Evolutionary conservation across 2,797 vertebrate species (phyloP).

Genomic region (Bradypodion ventrale): DNA sequence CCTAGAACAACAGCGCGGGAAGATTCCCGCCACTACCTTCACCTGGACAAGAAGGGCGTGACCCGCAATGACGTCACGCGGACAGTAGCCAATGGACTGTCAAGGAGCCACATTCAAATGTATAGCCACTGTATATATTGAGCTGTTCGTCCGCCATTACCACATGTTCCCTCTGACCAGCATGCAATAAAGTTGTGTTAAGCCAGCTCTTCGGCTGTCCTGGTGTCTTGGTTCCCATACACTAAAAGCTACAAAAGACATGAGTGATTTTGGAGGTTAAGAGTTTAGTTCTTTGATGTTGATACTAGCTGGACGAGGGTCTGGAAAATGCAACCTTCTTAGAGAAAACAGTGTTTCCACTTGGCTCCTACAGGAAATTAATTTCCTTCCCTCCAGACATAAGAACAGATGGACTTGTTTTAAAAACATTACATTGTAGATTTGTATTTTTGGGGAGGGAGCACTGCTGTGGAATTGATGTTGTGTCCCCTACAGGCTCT

Average conservation of each 20-base stretch:
- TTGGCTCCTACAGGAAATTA: background rate
- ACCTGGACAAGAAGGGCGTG: too few species aligned
- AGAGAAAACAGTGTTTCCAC: background rate
- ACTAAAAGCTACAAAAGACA: background rate
- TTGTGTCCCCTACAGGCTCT: background rate
- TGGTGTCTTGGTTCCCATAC: too few species aligned
- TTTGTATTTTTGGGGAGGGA: background rate
- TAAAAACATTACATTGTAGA: background rate
- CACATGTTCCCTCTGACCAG: too few species aligned
- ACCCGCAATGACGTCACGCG: too few species aligned
- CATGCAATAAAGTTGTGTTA: too few species aligned
- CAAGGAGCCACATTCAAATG: too few species aligned
- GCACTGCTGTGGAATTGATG: background rate
- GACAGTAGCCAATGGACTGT: too few species aligned
- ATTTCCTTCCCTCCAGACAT: background rate
- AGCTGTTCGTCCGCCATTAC: too few species aligned
- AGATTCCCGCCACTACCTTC: too few species aligned
- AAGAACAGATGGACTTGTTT: background rate
- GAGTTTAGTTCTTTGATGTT: background rate
- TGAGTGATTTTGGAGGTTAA: background rate
- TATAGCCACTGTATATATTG: too few species aligned
- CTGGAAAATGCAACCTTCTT: constrained; percentile 1
- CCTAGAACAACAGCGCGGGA: too few species aligned
- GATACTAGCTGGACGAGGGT: constrained; percentile 7
- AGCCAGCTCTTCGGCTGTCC: too few species aligned